phyloP scores from a whole-genome alignment of 2,113 vertebrate genomes.

The human region GRCh38 chr3:164949001-164949500 shows the following conservation, averaged over 20 bases:
- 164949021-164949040: background rate
- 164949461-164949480: background rate
- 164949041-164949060: background rate
- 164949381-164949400: background rate
- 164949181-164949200: too few relatives aligned
- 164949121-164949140: background rate
- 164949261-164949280: background rate
- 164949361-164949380: background rate
- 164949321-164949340: background rate
- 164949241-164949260: background rate
- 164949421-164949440: too few relatives aligned
- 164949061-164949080: background rate
- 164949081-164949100: background rate
- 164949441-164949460: background rate
- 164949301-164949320: too few relatives aligned
- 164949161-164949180: too few relatives aligned
- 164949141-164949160: background rate
- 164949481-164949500: background rate
- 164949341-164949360: background rate
- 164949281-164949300: background rate
- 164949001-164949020: too few relatives aligned
- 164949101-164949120: background rate
- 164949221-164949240: too few relatives aligned
- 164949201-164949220: too few relatives aligned
- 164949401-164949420: background rate